Base-by-base conservation (phyloP, 2,113 vertebrate genomes). In the Hiodon alosoides region DNA sequence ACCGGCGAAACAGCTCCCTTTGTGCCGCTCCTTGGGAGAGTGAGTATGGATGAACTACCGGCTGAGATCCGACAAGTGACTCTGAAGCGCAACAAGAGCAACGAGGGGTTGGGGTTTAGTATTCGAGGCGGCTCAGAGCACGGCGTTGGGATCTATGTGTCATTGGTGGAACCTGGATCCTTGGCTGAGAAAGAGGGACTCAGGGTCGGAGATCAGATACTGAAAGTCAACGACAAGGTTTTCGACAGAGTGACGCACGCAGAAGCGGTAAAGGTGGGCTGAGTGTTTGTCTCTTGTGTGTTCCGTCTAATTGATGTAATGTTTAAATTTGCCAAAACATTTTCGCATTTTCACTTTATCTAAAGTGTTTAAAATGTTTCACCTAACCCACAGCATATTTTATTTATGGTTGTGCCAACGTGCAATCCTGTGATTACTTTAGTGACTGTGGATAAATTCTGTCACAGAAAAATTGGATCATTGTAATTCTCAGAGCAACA, bases 81-180 rank as follows among this genome's bases (percentile, higher is more conserved):
- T 65, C 89, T 98, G 71, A 90, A 89, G 75, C 91, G 96, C 78
- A 90, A 88, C 86, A 92, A 93, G 72, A 94, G 93, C 79, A 91
- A 95, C 58, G 94, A 98, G 67, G 96, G 96, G 0, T 82, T 98
- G 80, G 96, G 95, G 48, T 97, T 98, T 90, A 97, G 95, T 84
- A 96, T 98, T 83, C 94, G 96, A 3, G 96, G 96, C 0, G 95
- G 96, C 0, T 90, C 94, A 2, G 96, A 98, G 85, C 96, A 97
- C 81, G 93, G 95, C 1, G 95, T 97, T 74, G 95, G 95, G 0
- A 96, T 98, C 90, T 96, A 95, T 70, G 94, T 98, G 78, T 97
- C 95, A 2, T 89, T 97, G 0, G 95, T 98, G 86, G 95, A 96
- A 67, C 95, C 95, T 0, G 93, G 93, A 47, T 96, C 96, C 0